These are phyloP conservation scores for Meiosimyza platycephala DNA, from an alignment of 2,888 invertebrate genomes.

Conservation along the genomic window DNA sequence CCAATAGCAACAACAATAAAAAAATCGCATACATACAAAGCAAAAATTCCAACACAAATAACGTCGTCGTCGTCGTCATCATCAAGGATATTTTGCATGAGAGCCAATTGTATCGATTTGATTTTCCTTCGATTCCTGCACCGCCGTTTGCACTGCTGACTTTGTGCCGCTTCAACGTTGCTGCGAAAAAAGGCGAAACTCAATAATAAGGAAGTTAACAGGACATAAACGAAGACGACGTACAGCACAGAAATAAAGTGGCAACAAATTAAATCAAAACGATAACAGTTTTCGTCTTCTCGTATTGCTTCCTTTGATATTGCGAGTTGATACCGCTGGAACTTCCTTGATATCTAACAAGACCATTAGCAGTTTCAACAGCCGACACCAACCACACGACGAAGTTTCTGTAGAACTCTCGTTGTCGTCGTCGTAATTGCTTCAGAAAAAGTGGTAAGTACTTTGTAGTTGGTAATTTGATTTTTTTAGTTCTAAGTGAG, in stretches of 20 bases:
- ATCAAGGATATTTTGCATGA: slow-evolving; percentile 38
- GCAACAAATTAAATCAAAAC: slow-evolving; percentile 46
- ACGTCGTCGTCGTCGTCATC: slow-evolving; percentile 48
- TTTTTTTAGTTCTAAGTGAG: slow-evolving; percentile 1
- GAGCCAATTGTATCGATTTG: slow-evolving; percentile 48
- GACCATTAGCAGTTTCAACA: neutral
- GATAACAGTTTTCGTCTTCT: slow-evolving; percentile 12
- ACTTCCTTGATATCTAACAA: neutral
- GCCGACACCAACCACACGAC: slow-evolving; percentile 7
- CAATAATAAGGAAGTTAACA: neutral
- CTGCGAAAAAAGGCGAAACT: neutral
- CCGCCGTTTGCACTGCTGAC: slow-evolving; percentile 14
- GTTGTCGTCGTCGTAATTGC: slow-evolving; percentile 15
- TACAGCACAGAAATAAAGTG: slow-evolving; percentile 33
- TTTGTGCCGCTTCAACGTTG: neutral
- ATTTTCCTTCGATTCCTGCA: slow-evolving; percentile 16
- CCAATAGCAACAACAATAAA: neutral
- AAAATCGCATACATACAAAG: too few relatives aligned
- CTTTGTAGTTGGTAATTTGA: neutral
- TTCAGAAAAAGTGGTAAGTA: slow-evolving; percentile 24
- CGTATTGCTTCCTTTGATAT: slow-evolving; percentile 1
- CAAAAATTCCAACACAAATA: slow-evolving; percentile 13
- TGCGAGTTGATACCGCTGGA: neutral
- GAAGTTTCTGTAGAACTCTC: neutral
- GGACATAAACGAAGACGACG: slow-evolving; percentile 31